A percentile compares a stretch with the other conserved stretches of the same genome.
Conservation (phyloP, 2,888 invertebrate genomes). For the Pharmacophagus antenor region DNA sequence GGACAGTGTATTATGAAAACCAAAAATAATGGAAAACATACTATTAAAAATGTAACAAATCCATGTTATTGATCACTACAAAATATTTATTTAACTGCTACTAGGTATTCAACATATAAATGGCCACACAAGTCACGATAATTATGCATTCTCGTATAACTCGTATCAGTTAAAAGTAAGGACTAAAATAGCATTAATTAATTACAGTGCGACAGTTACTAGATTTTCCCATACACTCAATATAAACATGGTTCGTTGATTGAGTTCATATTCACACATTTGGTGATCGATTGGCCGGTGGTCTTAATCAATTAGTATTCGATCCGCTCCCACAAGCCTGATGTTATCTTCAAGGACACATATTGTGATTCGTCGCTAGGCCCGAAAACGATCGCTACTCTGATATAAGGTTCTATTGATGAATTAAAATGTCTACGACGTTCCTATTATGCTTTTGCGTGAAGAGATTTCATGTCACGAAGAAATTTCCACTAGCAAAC, state of each 20-base stretch:
- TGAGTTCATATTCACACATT: slow-evolving; percentile 33
- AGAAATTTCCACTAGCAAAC: slow-evolving; percentile 45
- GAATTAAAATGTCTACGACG: slow-evolving; percentile 54
- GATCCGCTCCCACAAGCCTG: slow-evolving; percentile 50
- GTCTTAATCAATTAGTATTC: slow-evolving; percentile 69
- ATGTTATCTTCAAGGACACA: slow-evolving; percentile 71
- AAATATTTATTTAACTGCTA: background rate
- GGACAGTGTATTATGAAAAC: no score
- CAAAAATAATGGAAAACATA: background rate
- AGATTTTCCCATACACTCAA: slow-evolving; percentile 33
- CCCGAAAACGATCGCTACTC: slow-evolving; percentile 67
- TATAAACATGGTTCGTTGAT: slow-evolving; percentile 31
- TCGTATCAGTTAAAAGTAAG: slow-evolving; percentile 21
- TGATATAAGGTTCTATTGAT: slow-evolving; percentile 60
- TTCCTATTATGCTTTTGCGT: slow-evolving; percentile 46
- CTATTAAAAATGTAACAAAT: background rate
- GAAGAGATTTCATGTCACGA: slow-evolving; percentile 51
- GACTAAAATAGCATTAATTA: slow-evolving; percentile 24
- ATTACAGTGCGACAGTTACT: slow-evolving; percentile 20
- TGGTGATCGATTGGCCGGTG: slow-evolving; percentile 59
- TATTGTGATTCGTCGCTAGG: slow-evolving; percentile 67
- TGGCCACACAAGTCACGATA: slow-evolving; percentile 22
- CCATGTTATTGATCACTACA: background rate
- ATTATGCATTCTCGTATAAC: slow-evolving; percentile 4
- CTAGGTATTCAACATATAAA: background rate